Percentiles rank a stretch among this genome's conserved stretches.
These are phyloP conservation scores for Pocillopora verrucosa DNA, from an alignment of 64 coral and sea anemone genomes.

Conservation along the genomic window DNA sequence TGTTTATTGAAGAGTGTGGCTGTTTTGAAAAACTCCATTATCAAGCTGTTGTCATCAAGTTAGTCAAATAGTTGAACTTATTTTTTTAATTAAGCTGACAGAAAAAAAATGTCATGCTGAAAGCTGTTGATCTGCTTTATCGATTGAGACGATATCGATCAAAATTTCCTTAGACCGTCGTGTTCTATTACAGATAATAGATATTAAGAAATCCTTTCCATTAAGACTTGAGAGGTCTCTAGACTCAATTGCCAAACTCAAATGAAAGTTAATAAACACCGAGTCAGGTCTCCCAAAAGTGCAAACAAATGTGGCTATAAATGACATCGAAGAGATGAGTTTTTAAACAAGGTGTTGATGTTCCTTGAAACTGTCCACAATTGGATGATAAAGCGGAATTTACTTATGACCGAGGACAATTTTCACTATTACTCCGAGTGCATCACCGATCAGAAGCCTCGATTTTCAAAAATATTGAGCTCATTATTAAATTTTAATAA, in stretches of 20 bases:
- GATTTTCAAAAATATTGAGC: neutral
- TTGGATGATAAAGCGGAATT: neutral
- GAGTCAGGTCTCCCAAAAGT: neutral
- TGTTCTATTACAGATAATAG: neutral
- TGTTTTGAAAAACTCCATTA: neutral
- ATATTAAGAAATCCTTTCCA: neutral
- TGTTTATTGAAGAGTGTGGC: neutral
- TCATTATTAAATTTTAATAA: neutral
- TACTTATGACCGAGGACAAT: neutral
- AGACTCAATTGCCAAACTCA: neutral
- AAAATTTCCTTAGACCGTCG: neutral
- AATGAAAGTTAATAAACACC: neutral
- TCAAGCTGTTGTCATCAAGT: neutral
- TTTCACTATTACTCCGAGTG: neutral
- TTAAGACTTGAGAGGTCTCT: neutral
- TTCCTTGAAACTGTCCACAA: neutral
- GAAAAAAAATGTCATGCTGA: neutral
- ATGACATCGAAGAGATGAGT: neutral
- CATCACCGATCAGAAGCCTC: neutral
- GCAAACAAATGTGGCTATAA: neutral
- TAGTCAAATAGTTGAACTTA: neutral
- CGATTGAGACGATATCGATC: neutral
- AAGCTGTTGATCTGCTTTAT: neutral
- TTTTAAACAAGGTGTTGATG: neutral
- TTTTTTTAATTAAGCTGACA: neutral